These are phyloP conservation scores for Eutolmus rufibarbis DNA, from an alignment of 2,888 invertebrate species.

Conservation along the genomic window DNA sequence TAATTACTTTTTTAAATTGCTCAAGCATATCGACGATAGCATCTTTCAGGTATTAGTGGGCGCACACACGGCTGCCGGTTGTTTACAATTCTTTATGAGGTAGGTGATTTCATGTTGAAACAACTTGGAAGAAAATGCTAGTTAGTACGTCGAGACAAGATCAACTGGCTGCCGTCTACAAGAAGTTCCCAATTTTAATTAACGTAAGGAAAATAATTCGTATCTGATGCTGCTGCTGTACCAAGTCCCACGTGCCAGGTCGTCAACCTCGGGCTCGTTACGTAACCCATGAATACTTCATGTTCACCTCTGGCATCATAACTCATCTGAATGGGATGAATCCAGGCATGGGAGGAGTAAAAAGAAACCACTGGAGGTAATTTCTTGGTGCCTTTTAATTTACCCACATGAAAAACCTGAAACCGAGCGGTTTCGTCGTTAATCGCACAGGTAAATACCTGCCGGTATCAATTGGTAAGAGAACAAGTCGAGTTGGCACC, in stretches of 20 bases:
- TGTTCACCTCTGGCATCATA: constrained; percentile 21
- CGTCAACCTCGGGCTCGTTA: constrained; percentile 25
- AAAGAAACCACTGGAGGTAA: neutral
- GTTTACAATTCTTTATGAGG: neutral
- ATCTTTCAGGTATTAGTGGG: neutral
- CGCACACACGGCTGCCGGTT: neutral
- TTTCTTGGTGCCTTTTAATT: neutral
- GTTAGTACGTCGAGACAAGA: neutral
- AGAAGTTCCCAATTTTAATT: constrained; percentile 21
- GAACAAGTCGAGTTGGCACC: neutral
- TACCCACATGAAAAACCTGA: neutral
- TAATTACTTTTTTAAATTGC: constrained; percentile 14
- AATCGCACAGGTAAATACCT: neutral
- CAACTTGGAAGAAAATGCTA: neutral
- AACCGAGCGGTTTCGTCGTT: neutral
- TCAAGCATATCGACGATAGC: neutral
- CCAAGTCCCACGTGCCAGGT: constrained; percentile 9
- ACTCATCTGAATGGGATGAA: constrained; percentile 26
- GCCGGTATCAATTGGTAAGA: neutral
- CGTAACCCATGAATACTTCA: constrained; percentile 27
- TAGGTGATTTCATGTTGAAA: neutral
- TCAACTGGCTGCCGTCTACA: neutral
- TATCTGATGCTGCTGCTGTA: neutral
- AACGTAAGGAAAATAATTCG: constrained; percentile 2
- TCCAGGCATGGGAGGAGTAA: neutral